Percentiles rank a stretch among this genome's conserved stretches.
Conservation (phyloP, 1,140 invertebrate species). For the Caenorhabditis remanei region DNA sequence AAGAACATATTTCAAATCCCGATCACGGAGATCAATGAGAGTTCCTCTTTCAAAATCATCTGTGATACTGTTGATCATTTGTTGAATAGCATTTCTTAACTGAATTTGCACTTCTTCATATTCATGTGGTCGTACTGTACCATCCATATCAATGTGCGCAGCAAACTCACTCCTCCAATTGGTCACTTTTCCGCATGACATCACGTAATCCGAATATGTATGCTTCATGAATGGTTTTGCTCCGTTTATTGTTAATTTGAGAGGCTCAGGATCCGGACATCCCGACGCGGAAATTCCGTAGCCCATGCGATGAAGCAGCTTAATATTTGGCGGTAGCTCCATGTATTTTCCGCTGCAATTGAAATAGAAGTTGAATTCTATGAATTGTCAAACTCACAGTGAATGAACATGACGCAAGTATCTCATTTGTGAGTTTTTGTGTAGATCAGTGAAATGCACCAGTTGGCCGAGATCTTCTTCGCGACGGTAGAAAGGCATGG, state of each 20-base stretch:
- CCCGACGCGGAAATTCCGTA: neutral
- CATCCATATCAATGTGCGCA: neutral
- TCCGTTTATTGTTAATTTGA: neutral
- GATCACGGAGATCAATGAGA: neutral
- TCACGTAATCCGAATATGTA: conserved; percentile 18
- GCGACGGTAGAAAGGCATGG: neutral
- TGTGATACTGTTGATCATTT: neutral
- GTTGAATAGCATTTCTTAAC: neutral
- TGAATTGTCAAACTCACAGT: neutral
- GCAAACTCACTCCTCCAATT: neutral
- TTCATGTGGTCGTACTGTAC: no score
- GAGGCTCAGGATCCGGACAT: neutral
- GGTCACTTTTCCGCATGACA: neutral
- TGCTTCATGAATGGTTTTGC: conserved; percentile 22
- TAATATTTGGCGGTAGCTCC: neutral
- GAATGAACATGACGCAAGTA: neutral
- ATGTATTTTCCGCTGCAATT: conserved; percentile 10
- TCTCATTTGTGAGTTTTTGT: conserved; percentile 20
- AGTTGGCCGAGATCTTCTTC: neutral
- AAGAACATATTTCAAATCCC: neutral
- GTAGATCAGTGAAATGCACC: conserved; percentile 10
- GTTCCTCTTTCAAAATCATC: neutral
- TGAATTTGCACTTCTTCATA: no score
- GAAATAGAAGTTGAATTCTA: neutral
- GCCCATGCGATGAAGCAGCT: conserved; percentile 13